Conservation (phyloP, 2,797 vertebrate genomes). For the Parambassis ranga region DNA sequence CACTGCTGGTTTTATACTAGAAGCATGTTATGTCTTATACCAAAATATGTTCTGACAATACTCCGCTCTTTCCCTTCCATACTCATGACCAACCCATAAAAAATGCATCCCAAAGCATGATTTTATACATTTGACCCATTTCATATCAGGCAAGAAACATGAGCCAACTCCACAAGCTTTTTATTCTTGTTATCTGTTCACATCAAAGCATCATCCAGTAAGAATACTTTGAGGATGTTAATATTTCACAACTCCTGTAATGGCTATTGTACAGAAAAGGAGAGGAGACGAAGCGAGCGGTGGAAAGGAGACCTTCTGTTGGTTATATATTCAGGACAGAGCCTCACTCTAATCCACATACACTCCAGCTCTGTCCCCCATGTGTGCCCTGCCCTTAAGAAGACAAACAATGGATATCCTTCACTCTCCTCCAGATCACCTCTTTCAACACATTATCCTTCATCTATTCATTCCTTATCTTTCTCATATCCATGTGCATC, state of each 20-base stretch:
- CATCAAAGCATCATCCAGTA: slow-evolving; percentile 47
- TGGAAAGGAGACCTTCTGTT: slow-evolving; percentile 56
- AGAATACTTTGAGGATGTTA: slow-evolving; percentile 34
- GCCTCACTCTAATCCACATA: slow-evolving; percentile 79
- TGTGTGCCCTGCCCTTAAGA: slow-evolving; percentile 83
- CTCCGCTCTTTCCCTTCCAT: not conserved
- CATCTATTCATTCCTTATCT: slow-evolving; percentile 56
- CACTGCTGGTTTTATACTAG: not conserved
- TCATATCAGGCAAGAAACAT: slow-evolving; percentile 20
- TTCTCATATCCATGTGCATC: slow-evolving; percentile 6
- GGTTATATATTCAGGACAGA: slow-evolving; percentile 79
- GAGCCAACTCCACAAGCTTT: slow-evolving; percentile 12
- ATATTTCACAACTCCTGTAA: slow-evolving; percentile 46
- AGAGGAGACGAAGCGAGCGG: slow-evolving; percentile 8
- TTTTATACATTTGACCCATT: slow-evolving; percentile 50
- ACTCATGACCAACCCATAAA: slow-evolving; percentile 42
- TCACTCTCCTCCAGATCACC: slow-evolving; percentile 81
- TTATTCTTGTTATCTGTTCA: slow-evolving; percentile 29
- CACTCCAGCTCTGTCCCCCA: slow-evolving; percentile 77
- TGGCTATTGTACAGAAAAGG: slow-evolving; percentile 10
- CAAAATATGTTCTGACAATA: slow-evolving; percentile 6
- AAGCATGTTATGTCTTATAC: not conserved
- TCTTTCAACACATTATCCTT: slow-evolving; percentile 79
- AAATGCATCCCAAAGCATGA: slow-evolving; percentile 37
- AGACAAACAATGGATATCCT: slow-evolving; percentile 84